A percentile compares a stretch with the other conserved stretches of the same genome.
Conservation (phyloP, 2,797 vertebrate species). For the Thamnophis elegans region DNA sequence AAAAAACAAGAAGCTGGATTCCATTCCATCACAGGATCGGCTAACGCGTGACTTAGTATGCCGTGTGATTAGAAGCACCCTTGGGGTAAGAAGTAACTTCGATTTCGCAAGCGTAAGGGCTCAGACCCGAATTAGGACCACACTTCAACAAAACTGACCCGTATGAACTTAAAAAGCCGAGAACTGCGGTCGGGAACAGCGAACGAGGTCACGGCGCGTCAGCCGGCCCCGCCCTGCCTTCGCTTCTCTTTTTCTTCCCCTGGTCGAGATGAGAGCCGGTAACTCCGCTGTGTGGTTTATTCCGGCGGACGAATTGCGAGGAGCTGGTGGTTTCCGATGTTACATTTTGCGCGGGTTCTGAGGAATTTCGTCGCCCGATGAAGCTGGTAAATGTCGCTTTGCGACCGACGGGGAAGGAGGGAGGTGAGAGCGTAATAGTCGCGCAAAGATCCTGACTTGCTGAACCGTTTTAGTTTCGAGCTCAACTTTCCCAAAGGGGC, state of each 20-base stretch:
- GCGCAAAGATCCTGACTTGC: not conserved
- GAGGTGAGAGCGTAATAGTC: not conserved
- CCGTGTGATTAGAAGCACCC: not conserved
- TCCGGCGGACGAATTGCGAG: not conserved
- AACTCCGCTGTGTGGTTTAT: not conserved
- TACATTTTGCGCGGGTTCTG: not conserved
- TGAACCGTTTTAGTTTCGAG: not conserved
- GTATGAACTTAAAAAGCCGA: not conserved
- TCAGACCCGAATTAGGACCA: not conserved
- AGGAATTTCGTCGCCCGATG: not conserved
- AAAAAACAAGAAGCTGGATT: not conserved
- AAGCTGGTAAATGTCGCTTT: not conserved
- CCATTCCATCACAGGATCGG: not conserved
- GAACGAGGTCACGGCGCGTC: not conserved
- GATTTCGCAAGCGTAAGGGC: not conserved
- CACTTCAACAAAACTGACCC: not conserved
- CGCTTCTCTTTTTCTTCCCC: not conserved
- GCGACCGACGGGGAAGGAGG: rapidly evolving
- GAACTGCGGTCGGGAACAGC: not conserved
- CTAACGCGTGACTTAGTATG: not conserved
- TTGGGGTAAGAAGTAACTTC: not conserved
- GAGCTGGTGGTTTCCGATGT: not conserved
- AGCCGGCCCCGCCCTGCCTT: not conserved
- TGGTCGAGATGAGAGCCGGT: rapidly evolving
- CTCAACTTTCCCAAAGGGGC: not conserved